A percentile compares a stretch with the other conserved stretches of the same genome.
phyloP scores from a whole-genome alignment of 2,888 invertebrate genomes.

The Melanotus villosus region DNA sequence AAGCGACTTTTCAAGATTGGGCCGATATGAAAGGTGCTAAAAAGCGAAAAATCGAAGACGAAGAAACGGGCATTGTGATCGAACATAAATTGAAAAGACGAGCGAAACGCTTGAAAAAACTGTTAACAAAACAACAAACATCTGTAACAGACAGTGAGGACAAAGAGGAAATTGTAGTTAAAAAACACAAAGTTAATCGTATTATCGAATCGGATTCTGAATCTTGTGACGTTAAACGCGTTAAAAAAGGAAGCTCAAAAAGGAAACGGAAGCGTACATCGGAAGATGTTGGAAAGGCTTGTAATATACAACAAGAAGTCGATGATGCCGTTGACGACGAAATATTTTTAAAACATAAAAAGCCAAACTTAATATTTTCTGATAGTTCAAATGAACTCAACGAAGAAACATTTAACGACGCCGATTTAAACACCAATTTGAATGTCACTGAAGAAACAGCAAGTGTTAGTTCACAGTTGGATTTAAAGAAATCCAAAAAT shows the following conservation, averaged over 20 bases:
- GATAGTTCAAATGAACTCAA: constrained; percentile 64
- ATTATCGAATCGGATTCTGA: constrained; percentile 34
- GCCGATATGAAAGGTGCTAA: constrained; percentile 75
- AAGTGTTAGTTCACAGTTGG: too few relatives aligned
- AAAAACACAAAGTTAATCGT: constrained; percentile 40
- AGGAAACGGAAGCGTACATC: constrained; percentile 34
- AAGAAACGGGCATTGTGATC: constrained; percentile 72
- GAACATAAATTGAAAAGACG: constrained; percentile 74
- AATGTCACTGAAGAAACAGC: too few relatives aligned
- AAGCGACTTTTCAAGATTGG: constrained; percentile 73
- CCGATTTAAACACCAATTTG: too few relatives aligned
- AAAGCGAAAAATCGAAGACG: constrained; percentile 73
- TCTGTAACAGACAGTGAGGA: not conserved
- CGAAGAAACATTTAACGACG: constrained; percentile 61
- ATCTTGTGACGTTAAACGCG: not conserved
- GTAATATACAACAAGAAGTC: not conserved
- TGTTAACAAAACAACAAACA: constrained; percentile 55
- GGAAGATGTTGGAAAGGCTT: not conserved
- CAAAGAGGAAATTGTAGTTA: constrained; percentile 16
- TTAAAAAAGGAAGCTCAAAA: constrained; percentile 7
- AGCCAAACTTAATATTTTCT: constrained; percentile 54
- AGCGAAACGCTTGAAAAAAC: constrained; percentile 72
- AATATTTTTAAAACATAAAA: constrained; percentile 15
- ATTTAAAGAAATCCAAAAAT: not conserved
- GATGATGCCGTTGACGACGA: constrained; percentile 28